These are phyloP conservation scores for Campaea margaritaria DNA, from an alignment of 2,888 invertebrate genomes.

Conservation along the genomic window DNA sequence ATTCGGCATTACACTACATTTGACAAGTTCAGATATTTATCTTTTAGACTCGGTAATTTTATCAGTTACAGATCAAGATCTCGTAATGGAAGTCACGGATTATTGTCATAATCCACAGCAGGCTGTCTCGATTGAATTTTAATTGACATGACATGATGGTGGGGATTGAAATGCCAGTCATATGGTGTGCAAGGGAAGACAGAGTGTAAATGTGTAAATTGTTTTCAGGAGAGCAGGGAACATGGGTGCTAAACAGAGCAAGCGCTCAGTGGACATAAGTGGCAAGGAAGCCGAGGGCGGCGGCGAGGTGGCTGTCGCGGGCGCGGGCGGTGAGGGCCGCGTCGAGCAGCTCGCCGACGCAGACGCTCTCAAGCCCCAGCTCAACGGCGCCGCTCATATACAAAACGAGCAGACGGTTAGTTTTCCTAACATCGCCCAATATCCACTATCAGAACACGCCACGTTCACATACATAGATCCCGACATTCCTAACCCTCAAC, in stretches of 20 bases:
- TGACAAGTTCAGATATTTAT: too few species aligned
- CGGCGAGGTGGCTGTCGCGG: slow-evolving; percentile 85
- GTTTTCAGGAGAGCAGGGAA: slow-evolving; percentile 67
- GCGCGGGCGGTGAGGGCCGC: slow-evolving; percentile 88
- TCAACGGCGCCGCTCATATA: slow-evolving; percentile 89
- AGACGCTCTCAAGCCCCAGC: slow-evolving; percentile 89
- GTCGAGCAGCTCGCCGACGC: slow-evolving; percentile 91
- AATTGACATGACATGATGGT: too few species aligned
- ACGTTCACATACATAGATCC: too few species aligned
- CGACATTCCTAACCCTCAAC: too few species aligned
- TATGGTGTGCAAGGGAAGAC: background rate
- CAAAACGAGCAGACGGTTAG: slow-evolving; percentile 82
- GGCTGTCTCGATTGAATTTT: too few species aligned
- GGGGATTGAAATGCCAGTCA: too few species aligned
- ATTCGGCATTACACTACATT: too few species aligned
- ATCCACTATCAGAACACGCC: too few species aligned
- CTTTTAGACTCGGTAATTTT: too few species aligned
- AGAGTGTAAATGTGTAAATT: background rate
- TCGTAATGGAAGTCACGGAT: too few species aligned
- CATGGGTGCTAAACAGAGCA: slow-evolving; percentile 95
- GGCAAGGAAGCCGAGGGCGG: slow-evolving; percentile 87
- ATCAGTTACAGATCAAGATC: too few species aligned
- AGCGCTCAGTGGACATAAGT: slow-evolving; percentile 94
- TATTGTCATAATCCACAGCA: too few species aligned
- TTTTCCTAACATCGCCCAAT: background rate